Percentiles rank a stretch among this genome's conserved stretches.
Conservation (phyloP, 2,113 vertebrate genomes). For the Myanophis thanlyinensis region DNA sequence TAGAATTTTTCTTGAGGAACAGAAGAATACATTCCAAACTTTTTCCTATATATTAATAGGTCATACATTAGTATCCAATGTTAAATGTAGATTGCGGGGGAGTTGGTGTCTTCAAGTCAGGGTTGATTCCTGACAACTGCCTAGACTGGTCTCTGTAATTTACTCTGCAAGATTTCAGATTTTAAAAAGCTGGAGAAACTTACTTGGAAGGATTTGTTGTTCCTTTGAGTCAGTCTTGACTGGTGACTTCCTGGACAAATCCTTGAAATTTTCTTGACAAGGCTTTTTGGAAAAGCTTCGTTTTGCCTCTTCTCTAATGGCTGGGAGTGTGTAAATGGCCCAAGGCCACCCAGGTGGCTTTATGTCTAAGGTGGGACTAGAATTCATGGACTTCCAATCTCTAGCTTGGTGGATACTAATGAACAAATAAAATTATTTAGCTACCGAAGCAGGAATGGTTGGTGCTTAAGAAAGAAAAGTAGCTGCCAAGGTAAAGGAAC, state of each 20-base stretch:
- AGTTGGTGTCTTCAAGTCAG: not conserved
- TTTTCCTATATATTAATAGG: not conserved
- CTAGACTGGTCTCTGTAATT: not conserved
- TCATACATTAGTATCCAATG: not conserved
- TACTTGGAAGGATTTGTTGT: not conserved
- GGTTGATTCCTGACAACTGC: not conserved
- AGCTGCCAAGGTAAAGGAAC: not conserved
- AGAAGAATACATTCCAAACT: not conserved
- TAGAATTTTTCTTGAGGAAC: not conserved
- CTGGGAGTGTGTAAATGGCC: not conserved
- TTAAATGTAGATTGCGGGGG: not conserved
- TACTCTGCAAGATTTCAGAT: not conserved
- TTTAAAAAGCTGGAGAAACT: not conserved
- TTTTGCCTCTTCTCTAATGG: not conserved
- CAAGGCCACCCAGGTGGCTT: not conserved
- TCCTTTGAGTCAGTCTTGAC: not conserved
- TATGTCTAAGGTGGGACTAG: not conserved
- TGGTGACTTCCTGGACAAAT: not conserved
- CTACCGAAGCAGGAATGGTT: not conserved
- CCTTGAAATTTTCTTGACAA: not conserved
- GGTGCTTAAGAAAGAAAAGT: not conserved
- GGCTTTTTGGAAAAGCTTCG: not conserved
- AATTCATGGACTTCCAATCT: not conserved
- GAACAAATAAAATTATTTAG: not conserved
- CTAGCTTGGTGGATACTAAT: not conserved